These are phyloP conservation scores for Rhopalosiphum maidis DNA, from an alignment of 1,140 invertebrate species.

Conservation along the genomic window DNA sequence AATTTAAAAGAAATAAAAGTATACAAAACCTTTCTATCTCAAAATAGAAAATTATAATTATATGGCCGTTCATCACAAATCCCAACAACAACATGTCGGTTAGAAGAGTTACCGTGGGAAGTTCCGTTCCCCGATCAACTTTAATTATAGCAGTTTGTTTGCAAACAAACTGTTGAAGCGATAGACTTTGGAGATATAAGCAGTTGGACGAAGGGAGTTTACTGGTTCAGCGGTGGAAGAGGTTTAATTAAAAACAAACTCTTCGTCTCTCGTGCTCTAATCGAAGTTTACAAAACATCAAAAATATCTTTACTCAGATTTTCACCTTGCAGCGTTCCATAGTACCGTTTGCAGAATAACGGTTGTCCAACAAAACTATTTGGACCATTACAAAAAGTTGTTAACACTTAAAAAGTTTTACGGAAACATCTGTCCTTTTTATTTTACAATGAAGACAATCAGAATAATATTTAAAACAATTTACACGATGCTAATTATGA, in stretches of 20 bases:
- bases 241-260: slow-evolving; percentile 54
- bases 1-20: not conserved
- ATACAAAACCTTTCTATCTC: not conserved
- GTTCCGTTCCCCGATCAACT: slow-evolving; percentile 41
- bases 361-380: slow-evolving; percentile 8
- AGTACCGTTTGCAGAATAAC: not conserved
- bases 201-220: not conserved
- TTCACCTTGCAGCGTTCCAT: not conserved
- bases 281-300: slow-evolving; percentile 49
- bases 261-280: slow-evolving; percentile 22
- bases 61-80: slow-evolving; percentile 8
- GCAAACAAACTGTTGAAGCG: slow-evolving; percentile 28
- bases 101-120: slow-evolving; percentile 1
- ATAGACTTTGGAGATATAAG: slow-evolving; percentile 22
- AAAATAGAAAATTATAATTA: slow-evolving; percentile 1
- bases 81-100: not conserved
- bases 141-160: slow-evolving; percentile 45
- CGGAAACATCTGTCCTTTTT: not conserved
- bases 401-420: slow-evolving; percentile 5
- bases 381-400: slow-evolving; percentile 14
- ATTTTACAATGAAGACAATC: not conserved
- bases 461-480: not conserved
- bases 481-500: not conserved
- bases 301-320: slow-evolving; percentile 49
- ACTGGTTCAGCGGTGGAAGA: not conserved